These are phyloP conservation scores for Idaea aversata DNA, from an alignment of 2,888 invertebrate species.

Conservation along the genomic window DNA sequence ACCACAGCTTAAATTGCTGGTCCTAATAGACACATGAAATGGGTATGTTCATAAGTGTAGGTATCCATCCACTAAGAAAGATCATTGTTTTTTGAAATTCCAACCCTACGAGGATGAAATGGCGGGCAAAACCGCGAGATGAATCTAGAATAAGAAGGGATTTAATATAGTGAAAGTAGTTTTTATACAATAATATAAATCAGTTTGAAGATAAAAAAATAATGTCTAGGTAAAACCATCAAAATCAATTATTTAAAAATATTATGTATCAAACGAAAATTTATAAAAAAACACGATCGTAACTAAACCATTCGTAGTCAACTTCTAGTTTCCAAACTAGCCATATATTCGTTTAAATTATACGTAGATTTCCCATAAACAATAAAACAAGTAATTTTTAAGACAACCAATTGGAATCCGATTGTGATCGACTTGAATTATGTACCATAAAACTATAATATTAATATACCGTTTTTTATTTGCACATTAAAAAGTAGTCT, in stretches of 20 bases:
- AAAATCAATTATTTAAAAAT: neutral
- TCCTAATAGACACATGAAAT: no score
- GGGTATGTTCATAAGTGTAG: no score
- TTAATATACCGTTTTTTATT: conserved; percentile 46
- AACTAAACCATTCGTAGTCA: conserved; percentile 14
- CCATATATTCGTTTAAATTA: conserved; percentile 13
- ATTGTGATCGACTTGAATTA: conserved; percentile 17
- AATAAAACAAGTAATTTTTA: conserved; percentile 19
- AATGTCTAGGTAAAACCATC: neutral
- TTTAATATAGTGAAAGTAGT: no score
- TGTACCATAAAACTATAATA: conserved; percentile 22
- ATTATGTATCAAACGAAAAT: neutral
- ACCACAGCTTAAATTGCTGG: no score
- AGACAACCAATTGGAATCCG: conserved; percentile 14
- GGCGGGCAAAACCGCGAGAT: no score
- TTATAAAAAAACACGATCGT: conserved; percentile 8
- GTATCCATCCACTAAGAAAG: no score
- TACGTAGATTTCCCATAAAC: conserved; percentile 17
- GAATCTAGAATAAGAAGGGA: no score
- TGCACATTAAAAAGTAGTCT: conserved; percentile 51
- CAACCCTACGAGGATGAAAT: no score
- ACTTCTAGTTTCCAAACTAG: neutral
- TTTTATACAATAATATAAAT: no score
- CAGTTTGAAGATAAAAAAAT: conserved; percentile 7
- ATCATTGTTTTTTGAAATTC: no score